These are phyloP conservation scores for Doryteuthis pealeii DNA, from an alignment of 1,140 invertebrate genomes.

Conservation along the genomic window DNA sequence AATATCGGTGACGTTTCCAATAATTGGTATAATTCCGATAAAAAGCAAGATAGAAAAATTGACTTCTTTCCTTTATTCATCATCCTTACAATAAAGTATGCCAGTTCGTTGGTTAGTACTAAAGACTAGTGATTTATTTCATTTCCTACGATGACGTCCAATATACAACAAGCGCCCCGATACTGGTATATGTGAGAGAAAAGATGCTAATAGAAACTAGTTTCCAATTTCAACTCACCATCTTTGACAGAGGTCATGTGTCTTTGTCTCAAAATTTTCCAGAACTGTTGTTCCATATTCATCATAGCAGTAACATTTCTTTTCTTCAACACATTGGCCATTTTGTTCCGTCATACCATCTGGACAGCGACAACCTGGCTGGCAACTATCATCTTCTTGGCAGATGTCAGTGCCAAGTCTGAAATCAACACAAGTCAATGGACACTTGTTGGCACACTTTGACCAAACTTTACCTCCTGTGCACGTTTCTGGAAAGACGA, in stretches of 20 bases:
- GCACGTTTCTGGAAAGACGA: not conserved
- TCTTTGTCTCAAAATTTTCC: not conserved
- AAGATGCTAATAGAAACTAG: too few species aligned
- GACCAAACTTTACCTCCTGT: not conserved
- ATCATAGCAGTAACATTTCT: slow-evolving; percentile 23
- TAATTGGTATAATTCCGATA: too few species aligned
- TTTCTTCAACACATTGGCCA: slow-evolving; percentile 15
- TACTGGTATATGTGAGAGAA: too few species aligned
- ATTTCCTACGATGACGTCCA: too few species aligned
- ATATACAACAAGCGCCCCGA: too few species aligned
- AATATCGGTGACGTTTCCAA: too few species aligned
- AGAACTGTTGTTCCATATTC: slow-evolving; percentile 14
- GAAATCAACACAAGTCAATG: not conserved
- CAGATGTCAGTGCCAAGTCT: not conserved
- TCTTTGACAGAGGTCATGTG: slow-evolving; percentile 2
- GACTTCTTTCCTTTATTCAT: too few species aligned
- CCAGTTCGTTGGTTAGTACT: too few species aligned
- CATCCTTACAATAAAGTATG: too few species aligned
- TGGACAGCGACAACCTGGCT: slow-evolving; percentile 16
- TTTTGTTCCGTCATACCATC: slow-evolving; percentile 13
- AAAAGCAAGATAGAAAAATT: too few species aligned
- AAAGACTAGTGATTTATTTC: too few species aligned
- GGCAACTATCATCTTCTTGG: slow-evolving; percentile 1
- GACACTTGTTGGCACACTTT: not conserved
- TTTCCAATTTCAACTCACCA: slow-evolving; percentile 17